These are phyloP conservation scores for Aethes cnicana DNA, from an alignment of 2,888 invertebrate genomes.

Conservation along the genomic window DNA sequence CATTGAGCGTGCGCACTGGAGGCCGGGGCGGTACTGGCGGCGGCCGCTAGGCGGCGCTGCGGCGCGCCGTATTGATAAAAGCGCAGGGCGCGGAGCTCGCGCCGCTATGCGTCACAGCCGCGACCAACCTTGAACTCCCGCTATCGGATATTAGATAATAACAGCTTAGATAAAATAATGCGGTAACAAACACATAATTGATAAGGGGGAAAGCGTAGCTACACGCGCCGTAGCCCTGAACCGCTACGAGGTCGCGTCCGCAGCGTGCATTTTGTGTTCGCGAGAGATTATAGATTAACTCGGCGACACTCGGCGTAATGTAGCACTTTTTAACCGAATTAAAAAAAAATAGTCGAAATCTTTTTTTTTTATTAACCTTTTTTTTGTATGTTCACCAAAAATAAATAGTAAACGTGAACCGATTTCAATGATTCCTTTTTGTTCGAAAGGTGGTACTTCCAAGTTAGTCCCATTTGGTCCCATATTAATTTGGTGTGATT, in stretches of 20 bases:
- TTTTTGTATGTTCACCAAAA: too few relatives aligned
- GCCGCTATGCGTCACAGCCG: slow-evolving; percentile 40
- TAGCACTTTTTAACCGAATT: too few relatives aligned
- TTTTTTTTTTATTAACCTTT: too few relatives aligned
- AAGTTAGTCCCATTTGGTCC: too few relatives aligned
- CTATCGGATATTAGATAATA: slow-evolving; percentile 71
- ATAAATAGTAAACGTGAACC: too few relatives aligned
- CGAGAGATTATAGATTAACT: too few relatives aligned
- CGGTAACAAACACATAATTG: slow-evolving; percentile 38
- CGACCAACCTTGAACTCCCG: slow-evolving; percentile 73
- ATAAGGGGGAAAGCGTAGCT: slow-evolving; percentile 29
- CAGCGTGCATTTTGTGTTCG: too few relatives aligned
- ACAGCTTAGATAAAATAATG: slow-evolving; percentile 55
- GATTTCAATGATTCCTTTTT: too few relatives aligned
- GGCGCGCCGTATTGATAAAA: slow-evolving; percentile 70
- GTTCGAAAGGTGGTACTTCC: too few relatives aligned
- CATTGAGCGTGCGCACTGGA: slow-evolving; percentile 74
- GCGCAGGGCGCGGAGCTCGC: slow-evolving; percentile 61
- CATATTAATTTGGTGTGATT: too few relatives aligned
- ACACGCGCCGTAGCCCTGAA: slow-evolving; percentile 29
- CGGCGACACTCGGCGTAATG: too few relatives aligned
- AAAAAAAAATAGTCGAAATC: too few relatives aligned
- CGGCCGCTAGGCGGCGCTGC: slow-evolving; percentile 67
- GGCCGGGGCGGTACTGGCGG: slow-evolving; percentile 59
- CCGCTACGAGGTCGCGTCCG: slow-evolving; percentile 29